Base-by-base conservation (phyloP, 2,113 vertebrate genomes). In the Euleptes europaea region DNA sequence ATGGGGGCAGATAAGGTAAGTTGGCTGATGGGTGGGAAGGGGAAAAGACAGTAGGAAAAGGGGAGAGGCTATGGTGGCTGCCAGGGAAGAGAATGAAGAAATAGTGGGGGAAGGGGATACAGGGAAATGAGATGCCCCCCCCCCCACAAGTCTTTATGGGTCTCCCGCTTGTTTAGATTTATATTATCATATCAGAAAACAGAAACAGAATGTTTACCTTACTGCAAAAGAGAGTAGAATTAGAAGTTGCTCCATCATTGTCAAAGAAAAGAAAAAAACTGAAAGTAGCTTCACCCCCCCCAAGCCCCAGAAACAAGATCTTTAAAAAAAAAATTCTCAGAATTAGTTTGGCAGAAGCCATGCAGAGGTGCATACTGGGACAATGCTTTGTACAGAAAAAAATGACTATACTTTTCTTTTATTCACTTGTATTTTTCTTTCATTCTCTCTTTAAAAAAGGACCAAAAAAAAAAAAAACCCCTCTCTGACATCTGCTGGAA, bases 401-500 rank as follows among this genome's bases (percentile, higher is more conserved):
- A 93, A 49, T 91, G 90, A 26, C 88, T 47, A 88, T 63, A 88
- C 84, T 92, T 93, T 92, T 87, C 90, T 86, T 74, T 69, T 78
- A 80, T 82, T 91, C 3, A 3, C n/a, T 72, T 21, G 5, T 54
- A 33, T 15, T 13, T 60, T 26, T 47, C 11, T 65, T 49, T 42
- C 23, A n/a, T 44, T 57, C 9, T 63, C 35, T 3, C 31, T 35
- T 44, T 44, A 60, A 42, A 19, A 49, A 67, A 47, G 28, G 49
- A n/a, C 90, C 90, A 91, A 49, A 78, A n/a, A 89, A 47, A 90
- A 88, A 86, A n/a, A 89, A 47, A 90, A 88, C 85, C 91, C 72
- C 88, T 79, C 9, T 70, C 79, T 94, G 92, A 89, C 89, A 89
- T 94, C 90, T 93, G 87, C 54, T 93, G 91, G 93, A 92, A 91